phyloP scores from a whole-genome alignment of 2,888 invertebrate species.

The Caenorhabditis sp. region DNA sequence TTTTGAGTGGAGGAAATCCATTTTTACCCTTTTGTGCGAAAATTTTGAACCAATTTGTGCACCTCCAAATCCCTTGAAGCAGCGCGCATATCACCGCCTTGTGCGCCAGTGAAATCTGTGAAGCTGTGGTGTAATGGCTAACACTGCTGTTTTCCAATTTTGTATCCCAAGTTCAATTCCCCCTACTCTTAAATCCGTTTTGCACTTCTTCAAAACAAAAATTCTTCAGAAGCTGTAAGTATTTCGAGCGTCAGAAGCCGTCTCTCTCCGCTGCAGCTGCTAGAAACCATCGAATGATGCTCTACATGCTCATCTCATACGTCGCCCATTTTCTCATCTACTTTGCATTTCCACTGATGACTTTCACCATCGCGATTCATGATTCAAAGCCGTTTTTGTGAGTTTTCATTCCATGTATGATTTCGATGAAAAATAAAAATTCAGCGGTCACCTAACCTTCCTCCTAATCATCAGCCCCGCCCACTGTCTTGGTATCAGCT shows the following conservation, averaged over 20 bases:
- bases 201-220: too few relatives aligned
- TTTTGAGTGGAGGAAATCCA: not conserved
- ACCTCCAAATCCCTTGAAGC: too few relatives aligned
- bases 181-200: too few relatives aligned
- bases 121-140: too few relatives aligned
- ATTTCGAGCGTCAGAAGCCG: slow-evolving; percentile 29
- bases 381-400: slow-evolving; percentile 38
- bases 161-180: too few relatives aligned
- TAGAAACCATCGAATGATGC: slow-evolving; percentile 60
- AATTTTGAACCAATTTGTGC: too few relatives aligned
- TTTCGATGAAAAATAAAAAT: not conserved
- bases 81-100: too few relatives aligned
- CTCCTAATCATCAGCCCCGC: slow-evolving; percentile 49
- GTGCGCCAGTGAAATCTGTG: too few relatives aligned
- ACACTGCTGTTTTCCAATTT: too few relatives aligned
- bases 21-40: too few relatives aligned
- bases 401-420: slow-evolving; percentile 15
- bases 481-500: slow-evolving; percentile 42
- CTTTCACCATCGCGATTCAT: slow-evolving; percentile 37
- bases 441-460: slow-evolving; percentile 34
- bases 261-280: slow-evolving; percentile 3
- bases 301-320: slow-evolving; percentile 53
- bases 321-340: slow-evolving; percentile 48
- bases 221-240: slow-evolving; percentile 37
- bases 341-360: slow-evolving; percentile 40